Percentiles rank a stretch among this genome's conserved stretches.
phyloP scores from a whole-genome alignment of 2,888 invertebrate genomes.

The Diloba caeruleocephala region DNA sequence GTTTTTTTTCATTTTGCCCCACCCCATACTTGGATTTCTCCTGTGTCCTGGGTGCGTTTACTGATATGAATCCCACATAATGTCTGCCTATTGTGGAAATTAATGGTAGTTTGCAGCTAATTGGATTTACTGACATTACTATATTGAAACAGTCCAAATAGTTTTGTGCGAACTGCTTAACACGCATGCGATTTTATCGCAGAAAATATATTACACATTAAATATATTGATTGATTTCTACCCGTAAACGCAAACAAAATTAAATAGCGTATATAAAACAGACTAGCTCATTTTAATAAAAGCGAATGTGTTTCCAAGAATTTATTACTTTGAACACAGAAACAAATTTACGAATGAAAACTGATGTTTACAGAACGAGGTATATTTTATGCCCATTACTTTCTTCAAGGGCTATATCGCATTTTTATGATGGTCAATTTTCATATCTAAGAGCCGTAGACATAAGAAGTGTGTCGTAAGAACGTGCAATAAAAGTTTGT shows the following conservation, averaged over 20 bases:
- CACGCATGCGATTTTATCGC: slow-evolving; percentile 14
- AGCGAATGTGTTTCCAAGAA: slow-evolving; percentile 31
- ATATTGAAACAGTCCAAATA: slow-evolving; percentile 33
- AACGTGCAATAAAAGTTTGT: slow-evolving; percentile 27
- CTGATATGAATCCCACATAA: no score
- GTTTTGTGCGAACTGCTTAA: slow-evolving; percentile 14
- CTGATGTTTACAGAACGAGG: slow-evolving; percentile 43
- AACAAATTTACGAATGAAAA: slow-evolving; percentile 49
- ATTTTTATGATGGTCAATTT: slow-evolving; percentile 44
- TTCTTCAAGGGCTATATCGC: slow-evolving; percentile 43
- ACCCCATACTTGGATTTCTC: no score
- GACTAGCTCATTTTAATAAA: slow-evolving; percentile 29
- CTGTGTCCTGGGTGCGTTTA: no score
- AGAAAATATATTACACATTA: slow-evolving; percentile 11
- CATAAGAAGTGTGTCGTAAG: slow-evolving; percentile 25
- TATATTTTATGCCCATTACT: slow-evolving; percentile 38
- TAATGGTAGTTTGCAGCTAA: slow-evolving; percentile 19
- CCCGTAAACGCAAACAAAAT: slow-evolving; percentile 13
- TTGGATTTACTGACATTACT: slow-evolving; percentile 34
- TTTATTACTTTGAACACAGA: slow-evolving; percentile 46
- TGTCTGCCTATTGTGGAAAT: slow-evolving; percentile 1
- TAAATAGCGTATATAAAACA: slow-evolving; percentile 29
- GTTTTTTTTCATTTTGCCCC: no score
- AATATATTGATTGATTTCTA: slow-evolving; percentile 14
- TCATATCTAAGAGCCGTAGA: slow-evolving; percentile 29